phyloP scores from a whole-genome alignment of 2,888 invertebrate genomes.

The Thelaira solivaga region DNA sequence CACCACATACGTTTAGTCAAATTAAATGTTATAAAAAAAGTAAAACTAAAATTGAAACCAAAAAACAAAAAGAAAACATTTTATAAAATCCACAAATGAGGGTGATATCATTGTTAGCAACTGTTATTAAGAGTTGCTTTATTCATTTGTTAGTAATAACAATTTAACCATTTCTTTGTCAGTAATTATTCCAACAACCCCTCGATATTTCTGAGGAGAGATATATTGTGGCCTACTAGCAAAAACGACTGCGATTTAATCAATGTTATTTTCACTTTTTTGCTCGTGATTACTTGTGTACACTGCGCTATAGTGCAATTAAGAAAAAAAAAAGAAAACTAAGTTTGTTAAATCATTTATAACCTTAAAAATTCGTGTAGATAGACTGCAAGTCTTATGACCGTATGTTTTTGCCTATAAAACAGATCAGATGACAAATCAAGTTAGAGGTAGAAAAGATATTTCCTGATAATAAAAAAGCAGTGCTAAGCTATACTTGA shows the following conservation, averaged over 20 bases:
- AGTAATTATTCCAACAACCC: neutral
- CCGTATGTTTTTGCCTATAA: no score
- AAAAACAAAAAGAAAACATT: conserved; percentile 4
- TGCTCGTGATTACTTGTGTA: no score
- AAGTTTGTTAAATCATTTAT: no score
- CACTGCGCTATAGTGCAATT: no score
- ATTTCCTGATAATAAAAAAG: no score
- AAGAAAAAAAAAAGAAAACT: no score
- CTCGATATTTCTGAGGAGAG: neutral
- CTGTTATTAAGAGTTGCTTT: conserved; percentile 26
- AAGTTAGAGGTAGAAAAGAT: no score
- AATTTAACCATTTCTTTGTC: neutral
- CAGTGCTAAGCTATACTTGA: no score
- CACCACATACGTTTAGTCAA: conserved; percentile 20
- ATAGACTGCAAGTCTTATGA: no score
- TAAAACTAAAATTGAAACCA: neutral
- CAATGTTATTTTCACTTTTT: conserved; percentile 19
- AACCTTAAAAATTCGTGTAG: no score
- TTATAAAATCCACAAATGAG: neutral
- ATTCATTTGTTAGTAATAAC: neutral
- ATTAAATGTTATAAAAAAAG: neutral
- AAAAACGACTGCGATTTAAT: conserved; percentile 55
- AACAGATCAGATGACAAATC: no score
- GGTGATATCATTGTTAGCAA: neutral
- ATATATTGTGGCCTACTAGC: neutral